A percentile compares a stretch with the other conserved stretches of the same genome.
Evolutionary conservation across 2,888 invertebrate genomes (phyloP).

Genomic region (Coleophora deauratella): DNA sequence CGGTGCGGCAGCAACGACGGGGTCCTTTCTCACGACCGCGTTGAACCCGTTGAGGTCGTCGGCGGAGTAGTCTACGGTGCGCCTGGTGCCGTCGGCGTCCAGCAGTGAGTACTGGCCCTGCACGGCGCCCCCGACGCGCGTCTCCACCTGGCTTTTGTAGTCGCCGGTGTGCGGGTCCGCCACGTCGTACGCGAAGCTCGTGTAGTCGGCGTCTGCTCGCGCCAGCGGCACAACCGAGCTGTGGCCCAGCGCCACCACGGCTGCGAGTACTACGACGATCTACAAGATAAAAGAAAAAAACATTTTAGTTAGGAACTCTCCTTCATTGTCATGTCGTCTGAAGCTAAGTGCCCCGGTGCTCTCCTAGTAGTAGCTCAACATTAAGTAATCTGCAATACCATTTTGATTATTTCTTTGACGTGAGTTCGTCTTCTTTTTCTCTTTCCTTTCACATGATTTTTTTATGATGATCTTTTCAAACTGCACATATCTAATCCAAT

Average conservation of each 20-base stretch:
- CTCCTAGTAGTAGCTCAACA: too few relatives aligned
- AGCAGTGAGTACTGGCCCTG: constrained; percentile 61
- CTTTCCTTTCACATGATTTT: too few relatives aligned
- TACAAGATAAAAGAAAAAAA: constrained; percentile 22
- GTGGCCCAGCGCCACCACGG: constrained; percentile 53
- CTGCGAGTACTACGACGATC: constrained; percentile 57
- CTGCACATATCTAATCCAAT: too few relatives aligned
- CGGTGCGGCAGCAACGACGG: constrained; percentile 45
- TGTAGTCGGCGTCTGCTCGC: constrained; percentile 64
- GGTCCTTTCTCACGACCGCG: constrained; percentile 71
- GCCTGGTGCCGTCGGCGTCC: constrained; percentile 72
- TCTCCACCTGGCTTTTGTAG: constrained; percentile 73
- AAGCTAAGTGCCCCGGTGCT: too few relatives aligned
- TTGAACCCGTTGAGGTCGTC: constrained; percentile 50
- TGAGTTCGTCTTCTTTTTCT: too few relatives aligned
- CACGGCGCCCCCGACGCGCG: constrained; percentile 75
- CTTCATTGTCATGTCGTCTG: too few relatives aligned
- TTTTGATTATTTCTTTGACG: too few relatives aligned
- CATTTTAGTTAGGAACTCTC: too few relatives aligned
- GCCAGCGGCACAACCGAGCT: constrained; percentile 67
- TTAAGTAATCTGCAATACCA: too few relatives aligned
- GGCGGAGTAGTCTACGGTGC: constrained; percentile 72
- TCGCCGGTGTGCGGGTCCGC: constrained; percentile 74
- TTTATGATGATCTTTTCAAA: too few relatives aligned
- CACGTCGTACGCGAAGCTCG: constrained; percentile 72